Evolutionary conservation across 2,113 vertebrate genomes (phyloP), one percentile per base, ranked within the genome.

Genomic region (Crypturellus undulatus): DNA sequence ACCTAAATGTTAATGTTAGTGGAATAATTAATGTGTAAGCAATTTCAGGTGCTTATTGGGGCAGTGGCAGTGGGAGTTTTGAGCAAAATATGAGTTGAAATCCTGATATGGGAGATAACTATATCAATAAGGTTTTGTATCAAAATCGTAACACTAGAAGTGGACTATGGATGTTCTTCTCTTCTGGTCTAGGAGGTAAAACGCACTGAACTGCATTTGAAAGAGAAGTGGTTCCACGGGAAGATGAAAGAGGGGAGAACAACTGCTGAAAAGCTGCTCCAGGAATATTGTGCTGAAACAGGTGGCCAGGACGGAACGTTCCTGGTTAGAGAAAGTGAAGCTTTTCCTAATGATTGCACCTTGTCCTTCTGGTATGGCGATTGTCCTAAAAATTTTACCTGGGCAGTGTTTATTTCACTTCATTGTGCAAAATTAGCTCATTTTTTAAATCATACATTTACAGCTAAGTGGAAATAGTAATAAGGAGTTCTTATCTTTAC

Each of bases 191-290:
- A 99, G 98, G 97, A 97, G 12, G 87, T 96, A 34, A 97, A 98
- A 75, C 89, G 84, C 25, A 98, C 97, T 51, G 98, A 99, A 47
- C 93, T 98, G 85, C 99, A 99, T 90, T 97, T 96, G 40, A 97
- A 97, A 40, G 99, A 99, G 97, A 98, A 98, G 18, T 99, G 99
- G 99, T 99, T 99, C 92, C 99, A 99, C 17, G 98, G 99, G 10
- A 98, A 97, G 54, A 98, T 99, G 96, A 97, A 95, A 38, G 99
- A 99, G 14, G 98, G 98, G 49, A 94, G 99, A 71, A 96, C 96
- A 28, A 99, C 97, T n/a, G 99, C 99, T 0, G 99, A 99, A 97
- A 98, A 96, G 52, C 97, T 99, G 64, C 98, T 99, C 51, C 98
- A 99, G 30, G 99, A 99, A 13, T 99, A 98, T 96, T 99, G 99